Evolutionary conservation across 2,113 vertebrate species (phyloP), one percentile per base, ranked within the genome.

Genomic region (Scartelaos histophorus): DNA sequence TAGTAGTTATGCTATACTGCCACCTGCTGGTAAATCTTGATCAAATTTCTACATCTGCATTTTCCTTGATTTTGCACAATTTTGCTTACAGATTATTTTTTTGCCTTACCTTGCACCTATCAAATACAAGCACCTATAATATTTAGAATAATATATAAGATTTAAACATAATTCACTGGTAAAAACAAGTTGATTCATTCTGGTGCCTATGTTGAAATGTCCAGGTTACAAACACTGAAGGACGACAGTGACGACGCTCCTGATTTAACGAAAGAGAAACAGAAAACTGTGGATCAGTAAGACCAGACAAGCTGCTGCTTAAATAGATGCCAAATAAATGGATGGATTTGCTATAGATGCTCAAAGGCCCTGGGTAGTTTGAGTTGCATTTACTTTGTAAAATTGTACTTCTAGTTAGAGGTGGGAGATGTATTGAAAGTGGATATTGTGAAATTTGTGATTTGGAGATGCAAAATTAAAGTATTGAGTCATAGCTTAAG

Each of bases 171-270:
- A 7, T 10, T 10, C 38, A 43, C 7, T 43, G 38, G 38, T 43
- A 10, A 43, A 43, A 9, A 6, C 7, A 43, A 1, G 1, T 10
- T 43, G 6, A 10, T 43, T 43, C 9, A 43, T 43, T 6, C 9
- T 43, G 38, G 38, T 43, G 10, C 21, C 61, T 25, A 68, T 15
- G 75, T 43, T 21, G 38, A 38, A 1, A 24, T 47, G 10, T 81
- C 65, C 83, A 90, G 87, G 79, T 45, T 90, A 69, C 72, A 81
- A 65, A 75, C 69, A 47, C 87, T 89, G 62, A 79, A 73, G 54
- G 82, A 88, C 62, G 83, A 85, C 47, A 86, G 75, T 58, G 83
- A 87, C 0, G 80, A 86, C 67, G 51, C 60, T 67, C 19, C 69
- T 67, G 77, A 61, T 5, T 56, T 51, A 58, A 45, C 5, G 25